A percentile compares a stretch with the other conserved stretches of the same genome.
These are phyloP conservation scores for Eilema caniola DNA, from an alignment of 2,888 invertebrate species.

Conservation along the genomic window DNA sequence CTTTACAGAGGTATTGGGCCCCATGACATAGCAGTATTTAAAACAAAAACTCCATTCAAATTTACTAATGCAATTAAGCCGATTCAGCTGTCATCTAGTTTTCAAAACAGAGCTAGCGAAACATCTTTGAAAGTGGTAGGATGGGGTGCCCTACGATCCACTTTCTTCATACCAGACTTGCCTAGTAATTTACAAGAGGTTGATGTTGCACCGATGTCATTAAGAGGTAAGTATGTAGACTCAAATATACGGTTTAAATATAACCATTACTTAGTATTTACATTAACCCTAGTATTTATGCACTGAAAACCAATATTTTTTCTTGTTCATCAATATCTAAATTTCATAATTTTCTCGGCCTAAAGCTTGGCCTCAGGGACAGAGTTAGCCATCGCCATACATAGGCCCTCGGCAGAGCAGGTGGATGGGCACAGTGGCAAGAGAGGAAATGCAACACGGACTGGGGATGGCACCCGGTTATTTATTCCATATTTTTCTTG, in stretches of 20 bases:
- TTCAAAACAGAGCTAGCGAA: slow-evolving; percentile 54
- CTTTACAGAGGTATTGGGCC: slow-evolving; percentile 68
- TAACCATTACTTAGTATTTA: neutral
- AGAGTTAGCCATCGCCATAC: no score
- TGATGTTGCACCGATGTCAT: slow-evolving; percentile 71
- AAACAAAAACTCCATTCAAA: slow-evolving; percentile 63
- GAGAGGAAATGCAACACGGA: no score
- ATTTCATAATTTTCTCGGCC: no score
- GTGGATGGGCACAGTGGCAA: no score
- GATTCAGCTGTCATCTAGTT: slow-evolving; percentile 73
- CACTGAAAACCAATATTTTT: no score
- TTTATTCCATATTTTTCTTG: no score
- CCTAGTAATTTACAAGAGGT: slow-evolving; percentile 81
- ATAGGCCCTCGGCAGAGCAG: no score
- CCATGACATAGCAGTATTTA: slow-evolving; percentile 86
- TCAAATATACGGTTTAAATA: neutral
- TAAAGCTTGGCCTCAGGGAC: no score
- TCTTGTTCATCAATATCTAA: no score
- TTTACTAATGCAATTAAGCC: slow-evolving; percentile 76
- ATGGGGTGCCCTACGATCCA: slow-evolving; percentile 82
- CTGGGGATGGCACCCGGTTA: no score
- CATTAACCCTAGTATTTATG: no score
- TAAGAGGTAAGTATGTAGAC: slow-evolving; percentile 67
- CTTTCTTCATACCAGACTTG: slow-evolving; percentile 68
- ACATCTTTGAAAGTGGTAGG: slow-evolving; percentile 73